Conservation (phyloP, 1,140 invertebrate genomes). For the Lordiphosa stackelbergi region DNA sequence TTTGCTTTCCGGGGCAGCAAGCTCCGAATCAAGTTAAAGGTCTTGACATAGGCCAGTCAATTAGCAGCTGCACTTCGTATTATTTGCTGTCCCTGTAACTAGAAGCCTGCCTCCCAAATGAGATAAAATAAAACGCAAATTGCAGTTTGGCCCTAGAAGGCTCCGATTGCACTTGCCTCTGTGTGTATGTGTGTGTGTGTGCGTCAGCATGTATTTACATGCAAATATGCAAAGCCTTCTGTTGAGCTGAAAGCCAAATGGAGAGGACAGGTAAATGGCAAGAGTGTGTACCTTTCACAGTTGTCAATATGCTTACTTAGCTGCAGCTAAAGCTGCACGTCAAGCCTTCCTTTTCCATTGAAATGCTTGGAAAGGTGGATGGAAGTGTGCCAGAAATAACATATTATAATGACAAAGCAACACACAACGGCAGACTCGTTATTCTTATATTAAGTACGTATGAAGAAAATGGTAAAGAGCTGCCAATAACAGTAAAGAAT, state of each 20-base stretch:
- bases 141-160: constrained; percentile 47
- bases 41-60: constrained; percentile 63
- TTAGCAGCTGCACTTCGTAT: constrained; percentile 57
- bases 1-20: constrained; percentile 30
- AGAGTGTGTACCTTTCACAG: constrained; percentile 43
- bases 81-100: constrained; percentile 54
- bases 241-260: constrained; percentile 16
- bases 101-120: constrained; percentile 51
- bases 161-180: constrained; percentile 7
- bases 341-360: constrained; percentile 13
- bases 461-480: too few species aligned
- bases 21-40: constrained; percentile 29
- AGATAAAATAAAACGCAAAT: constrained; percentile 71
- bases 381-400: constrained; percentile 15
- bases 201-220: constrained; percentile 37
- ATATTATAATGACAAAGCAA: constrained; percentile 31
- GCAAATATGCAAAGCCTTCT: constrained; percentile 60
- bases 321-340: constrained; percentile 27
- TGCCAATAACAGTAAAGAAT: too few species aligned
- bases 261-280: constrained; percentile 25
- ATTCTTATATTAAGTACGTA: too few species aligned
- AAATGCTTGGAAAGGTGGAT: constrained; percentile 5
- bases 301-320: constrained; percentile 57
- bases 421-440: neutral
- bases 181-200: constrained; percentile 20